Evolutionary conservation across 2,888 invertebrate genomes (phyloP).

Genomic region (Pachydiplax longipennis): DNA sequence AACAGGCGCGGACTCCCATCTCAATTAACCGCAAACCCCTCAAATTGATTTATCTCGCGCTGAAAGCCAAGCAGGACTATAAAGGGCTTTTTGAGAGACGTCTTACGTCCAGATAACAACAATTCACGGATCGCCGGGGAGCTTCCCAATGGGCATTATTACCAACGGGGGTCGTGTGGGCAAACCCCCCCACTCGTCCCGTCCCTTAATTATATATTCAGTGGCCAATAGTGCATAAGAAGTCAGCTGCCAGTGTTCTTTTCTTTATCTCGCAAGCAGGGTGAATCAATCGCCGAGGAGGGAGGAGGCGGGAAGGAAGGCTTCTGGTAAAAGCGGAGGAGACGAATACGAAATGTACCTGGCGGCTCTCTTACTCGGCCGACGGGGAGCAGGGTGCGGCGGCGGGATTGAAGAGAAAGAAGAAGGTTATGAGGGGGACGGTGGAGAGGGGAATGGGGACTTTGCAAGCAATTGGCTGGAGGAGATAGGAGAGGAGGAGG

Average conservation of each 20-base stretch:
- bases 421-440: neutral
- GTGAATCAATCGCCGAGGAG: slow-evolving; percentile 11
- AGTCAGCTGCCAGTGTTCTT: neutral
- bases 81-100: neutral
- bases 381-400: slow-evolving; percentile 1
- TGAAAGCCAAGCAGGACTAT: neutral
- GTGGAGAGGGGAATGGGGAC: too few species aligned
- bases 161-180: neutral
- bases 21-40: neutral
- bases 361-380: neutral
- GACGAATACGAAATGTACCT: slow-evolving; percentile 30
- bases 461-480: neutral
- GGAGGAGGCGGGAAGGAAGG: neutral
- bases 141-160: neutral
- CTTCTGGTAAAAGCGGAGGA: neutral
- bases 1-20: neutral
- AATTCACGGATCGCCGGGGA: neutral
- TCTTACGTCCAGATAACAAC: neutral
- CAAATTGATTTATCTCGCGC: neutral
- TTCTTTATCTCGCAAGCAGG: slow-evolving; percentile 19
- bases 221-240: neutral
- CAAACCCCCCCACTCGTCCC: neutral
- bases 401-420: neutral
- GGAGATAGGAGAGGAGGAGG: neutral
- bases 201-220: slow-evolving; percentile 36